Base-by-base conservation (phyloP, 2,797 vertebrate genomes). In the Loriculus beryllinus region DNA sequence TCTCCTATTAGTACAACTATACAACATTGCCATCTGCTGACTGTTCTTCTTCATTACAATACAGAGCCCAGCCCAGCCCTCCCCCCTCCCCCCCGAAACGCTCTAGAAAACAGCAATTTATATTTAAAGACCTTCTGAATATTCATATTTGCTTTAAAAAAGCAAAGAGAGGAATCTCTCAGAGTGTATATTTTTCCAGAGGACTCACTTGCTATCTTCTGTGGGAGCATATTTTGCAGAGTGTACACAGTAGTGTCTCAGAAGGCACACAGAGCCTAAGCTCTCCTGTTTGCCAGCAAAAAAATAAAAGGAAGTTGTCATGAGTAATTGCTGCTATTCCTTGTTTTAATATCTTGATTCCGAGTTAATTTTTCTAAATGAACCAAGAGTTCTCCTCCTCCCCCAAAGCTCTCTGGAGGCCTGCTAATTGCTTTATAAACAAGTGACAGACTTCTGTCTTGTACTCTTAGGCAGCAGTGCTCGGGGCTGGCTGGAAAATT, bases 1-100 rank as follows among this genome's bases (percentile, higher is more conserved):
- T 18, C 39, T 72, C 10, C 14, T 43, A 4, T 7, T 26, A 14
- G 14, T 35, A 71, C 4, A 29, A 1, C 72, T 78, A 47, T 93
- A 80, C 96, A 91, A 94, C 65, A 95, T 69, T 96, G 95, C 96
- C 96, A 95, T 91, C 96, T 96, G 47, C 93, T 83, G 95, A n/a
- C 65, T 39, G 0, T 12, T 3, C 5, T 39, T 83, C 64, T 75
- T 67, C 79, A 93, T 92, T 75, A 25, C 92, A 75, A 13, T 8
- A 39, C 8, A 45, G 51, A 74, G 23, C 31, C 45, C 69, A 19
- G 10, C 7, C n/a, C n/a, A n/a, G n/a, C n/a, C n/a, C n/a, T n/a
- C n/a, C n/a, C n/a, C n/a, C 33, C 7, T 5, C 12, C 1, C 1
- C 18, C 14, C 3, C 1, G n/a, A 10, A 4, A 1, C 22, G 12